Base-by-base conservation (phyloP, 1,140 invertebrate genomes). In the Panonychus citri region DNA sequence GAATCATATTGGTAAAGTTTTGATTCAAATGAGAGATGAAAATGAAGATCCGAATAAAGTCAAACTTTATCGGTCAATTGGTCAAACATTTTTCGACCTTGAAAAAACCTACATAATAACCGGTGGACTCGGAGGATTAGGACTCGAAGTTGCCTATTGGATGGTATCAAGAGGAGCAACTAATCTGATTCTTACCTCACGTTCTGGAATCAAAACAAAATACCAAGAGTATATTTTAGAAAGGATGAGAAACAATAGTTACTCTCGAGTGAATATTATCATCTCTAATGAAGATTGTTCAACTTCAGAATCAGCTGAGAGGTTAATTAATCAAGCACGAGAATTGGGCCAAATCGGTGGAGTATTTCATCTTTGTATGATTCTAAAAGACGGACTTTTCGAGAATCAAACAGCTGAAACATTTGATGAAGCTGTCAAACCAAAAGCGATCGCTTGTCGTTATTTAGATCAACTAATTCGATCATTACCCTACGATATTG, bases 1-100 rank as follows among this genome's bases (percentile, higher is more conserved):
- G n/a, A n/a, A 88, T 72, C 90, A 96, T 69, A 90, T 94, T 59
- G 91, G 91, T 62, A 96, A 95, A 75, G 89, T 96, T 17, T 39
- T 76, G 2, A 65, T 76, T 27, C 67, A 75, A 65, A 70, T 76
- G 55, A 17, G 54, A 42, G 39, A 43, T 28, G 54, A 55, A 30
- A 37, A 50, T 21, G 28, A 40, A 10, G 72, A 53, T 24, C 59
- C 56, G 26, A 26, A 46, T 21, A 28, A 54, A 5, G n/a, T 55
- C 15, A 51, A 61, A n/a, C 58, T 60, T 21, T 21, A 53, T 75
- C 55, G 73, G 78, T 1, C 63, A 77, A 62, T 71, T 77, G 82
- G 86, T 28, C 76, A 82, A 58, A 82, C 83, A 3, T 83, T 85
- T 65, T 85, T 93, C 77, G 77, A 87, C 62, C 81, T 84, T 1